Base-by-base conservation (phyloP, 2,888 invertebrate species). In the Tenthredo distinguenda region DNA sequence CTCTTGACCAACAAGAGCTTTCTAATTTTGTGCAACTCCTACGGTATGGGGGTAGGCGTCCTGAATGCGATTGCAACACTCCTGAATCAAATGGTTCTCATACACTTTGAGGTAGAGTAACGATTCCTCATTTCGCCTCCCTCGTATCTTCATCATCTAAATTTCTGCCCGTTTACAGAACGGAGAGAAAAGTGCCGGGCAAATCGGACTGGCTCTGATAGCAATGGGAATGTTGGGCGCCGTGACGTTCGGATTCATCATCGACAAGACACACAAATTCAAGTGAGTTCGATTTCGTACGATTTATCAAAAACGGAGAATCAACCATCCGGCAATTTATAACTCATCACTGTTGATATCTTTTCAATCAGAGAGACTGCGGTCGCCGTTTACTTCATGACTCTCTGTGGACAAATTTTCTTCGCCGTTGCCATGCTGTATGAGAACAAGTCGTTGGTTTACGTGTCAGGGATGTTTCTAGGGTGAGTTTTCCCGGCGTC, bases 21-120 rank as follows among this genome's bases (percentile, higher is more conserved):
- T 89, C 88, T 95, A 72, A 91, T 96, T 4, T 94, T 96, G 1
- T 94, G 95, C 84, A 91, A 96, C 55, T 95, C 96, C 0, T 96
- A 96, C 88, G 96, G 97, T 43, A 93, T 97, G 84, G 96, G 96
- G 91, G 95, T 96, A n/a, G 97, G 97, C 0, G 96, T 96, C 9
- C 95, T 96, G 91, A 97, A 96, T 91, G 96, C 96, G 1, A 94
- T 97, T 82, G 96, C 96, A 0, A 97, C 97, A 0, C 93, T 97
- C 34, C 94, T 94, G 34, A 94, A 94, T 87, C 94, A 94, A 87
- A 92, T 94, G 85, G 92, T 93, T 50, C 90, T 94, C 2, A 88
- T 90, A 12, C 94, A 94, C 86, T 94, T 94, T 83, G 90, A 93
- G 88, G 94, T 94, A 88, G 92, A 91, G 88, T 43, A 85, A 26